Evolutionary conservation across 2,797 vertebrate species (phyloP), one percentile per base, ranked within the genome.

Genomic region (Todus mexicanus): DNA sequence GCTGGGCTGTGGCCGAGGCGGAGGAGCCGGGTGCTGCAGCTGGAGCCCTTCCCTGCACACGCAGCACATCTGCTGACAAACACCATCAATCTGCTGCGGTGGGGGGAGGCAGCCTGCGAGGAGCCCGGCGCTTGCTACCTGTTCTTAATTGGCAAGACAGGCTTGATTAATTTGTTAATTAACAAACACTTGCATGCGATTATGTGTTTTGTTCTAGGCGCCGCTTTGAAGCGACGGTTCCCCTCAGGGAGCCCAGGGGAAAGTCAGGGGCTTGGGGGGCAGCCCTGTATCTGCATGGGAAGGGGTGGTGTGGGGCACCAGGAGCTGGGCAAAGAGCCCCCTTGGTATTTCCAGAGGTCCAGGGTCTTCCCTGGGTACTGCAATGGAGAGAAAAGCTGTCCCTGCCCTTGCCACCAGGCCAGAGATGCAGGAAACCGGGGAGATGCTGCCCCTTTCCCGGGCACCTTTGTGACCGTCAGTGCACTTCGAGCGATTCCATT

Each of bases 111-210:
- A 33, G 31, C 25, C 94, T 89, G 78, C 25, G 7, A 48, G 31
- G 37, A 51, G 76, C 48, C 27, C 23, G 29, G 33, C 54, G 7
- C 79, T 90, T 33, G 42, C 43, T 92, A 31, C 65, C 22, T 92
- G 72, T 64, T 51, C 89, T 70, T 91, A 94, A 96, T 95, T 96
- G 92, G 74, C 72, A 65, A 86, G 88, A 94, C 8, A 23, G 86
- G 68, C 76, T 87, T 93, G 94, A 96, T 94, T 94, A 96, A 78
- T 96, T 95, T 93, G 87, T 86, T 94, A 94, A 96, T 97, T 96
- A 96, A 66, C 92, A 77, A 38, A 59, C 37, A 76, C 63, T 15
- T 0, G 5, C 11, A 23, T 40, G 70, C 26, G 90, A 27, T 91
- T 48, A 74, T 7, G 21, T 4, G 38, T 40, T 70, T 87, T 79